Evolutionary conservation across 2,113 vertebrate genomes (phyloP).

Genomic region (Python bivittatus): DNA sequence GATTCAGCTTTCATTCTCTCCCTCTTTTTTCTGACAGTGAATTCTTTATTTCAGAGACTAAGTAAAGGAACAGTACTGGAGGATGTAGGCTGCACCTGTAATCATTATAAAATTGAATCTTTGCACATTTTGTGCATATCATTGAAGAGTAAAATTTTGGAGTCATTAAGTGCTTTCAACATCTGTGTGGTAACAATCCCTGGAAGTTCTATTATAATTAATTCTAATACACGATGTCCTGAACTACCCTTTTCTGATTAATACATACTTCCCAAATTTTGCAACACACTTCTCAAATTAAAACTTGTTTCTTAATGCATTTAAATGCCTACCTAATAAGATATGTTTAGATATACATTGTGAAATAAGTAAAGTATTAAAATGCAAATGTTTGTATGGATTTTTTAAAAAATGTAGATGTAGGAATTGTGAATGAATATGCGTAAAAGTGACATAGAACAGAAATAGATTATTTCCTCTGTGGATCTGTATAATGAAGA

Average conservation of each 20-base stretch:
- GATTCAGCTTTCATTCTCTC: not conserved
- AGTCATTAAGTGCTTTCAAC: not conserved
- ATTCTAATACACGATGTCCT: not conserved
- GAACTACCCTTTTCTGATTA: not conserved
- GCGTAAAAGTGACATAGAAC: not conserved
- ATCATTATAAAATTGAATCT: not conserved
- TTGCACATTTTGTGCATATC: not conserved
- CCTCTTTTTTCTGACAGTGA: not conserved
- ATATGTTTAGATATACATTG: not conserved
- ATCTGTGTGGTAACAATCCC: not conserved
- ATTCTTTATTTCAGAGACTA: not conserved
- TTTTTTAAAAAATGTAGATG: not conserved
- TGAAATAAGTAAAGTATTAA: not conserved
- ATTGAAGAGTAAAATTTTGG: not conserved
- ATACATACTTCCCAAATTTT: not conserved
- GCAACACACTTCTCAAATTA: not conserved
- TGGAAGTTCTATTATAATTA: not conserved
- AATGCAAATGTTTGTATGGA: not conserved
- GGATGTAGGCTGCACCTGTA: not conserved
- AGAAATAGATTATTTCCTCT: not conserved
- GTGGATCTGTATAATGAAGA: not conserved
- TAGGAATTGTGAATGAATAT: too few species aligned
- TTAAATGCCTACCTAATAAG: not conserved
- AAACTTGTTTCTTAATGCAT: not conserved
- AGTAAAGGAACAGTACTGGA: not conserved